phyloP scores from a whole-genome alignment of 2,888 invertebrate species.

The Autographa gamma region DNA sequence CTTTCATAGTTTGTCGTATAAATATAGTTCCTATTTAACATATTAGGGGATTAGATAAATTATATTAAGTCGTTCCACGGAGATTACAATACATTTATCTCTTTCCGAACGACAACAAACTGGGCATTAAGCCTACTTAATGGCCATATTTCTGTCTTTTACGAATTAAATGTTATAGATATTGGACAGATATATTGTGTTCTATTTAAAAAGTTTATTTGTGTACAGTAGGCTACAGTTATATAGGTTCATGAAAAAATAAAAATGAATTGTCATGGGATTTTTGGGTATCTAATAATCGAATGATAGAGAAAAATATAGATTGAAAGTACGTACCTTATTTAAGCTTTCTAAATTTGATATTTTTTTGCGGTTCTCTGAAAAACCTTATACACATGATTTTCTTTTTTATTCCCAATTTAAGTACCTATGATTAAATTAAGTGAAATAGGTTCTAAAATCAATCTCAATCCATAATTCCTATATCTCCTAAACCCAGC shows the following conservation, averaged over 20 bases:
- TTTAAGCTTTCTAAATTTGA: no score
- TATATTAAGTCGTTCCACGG: constrained; percentile 32
- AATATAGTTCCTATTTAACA: constrained; percentile 43
- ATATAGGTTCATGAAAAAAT: no score
- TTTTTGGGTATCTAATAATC: no score
- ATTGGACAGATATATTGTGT: constrained; percentile 33
- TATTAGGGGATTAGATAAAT: constrained; percentile 43
- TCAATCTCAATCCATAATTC: background rate
- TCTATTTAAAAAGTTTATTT: constrained; percentile 30
- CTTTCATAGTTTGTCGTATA: constrained; percentile 27
- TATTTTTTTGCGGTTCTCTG: no score
- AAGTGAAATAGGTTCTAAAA: background rate
- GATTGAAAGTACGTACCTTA: no score
- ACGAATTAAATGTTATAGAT: constrained; percentile 48
- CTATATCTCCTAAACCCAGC: background rate
- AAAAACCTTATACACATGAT: no score
- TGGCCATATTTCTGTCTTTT: constrained; percentile 41
- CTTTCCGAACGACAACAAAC: constrained; percentile 46
- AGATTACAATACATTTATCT: constrained; percentile 51
- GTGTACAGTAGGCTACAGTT: background rate
- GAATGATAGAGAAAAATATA: no score
- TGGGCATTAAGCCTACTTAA: constrained; percentile 45
- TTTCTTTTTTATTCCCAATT: no score
- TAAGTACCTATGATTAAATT: no score
- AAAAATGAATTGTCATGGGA: no score